Conservation (phyloP, 2,888 invertebrate genomes). For the Teleiodes luculella region DNA sequence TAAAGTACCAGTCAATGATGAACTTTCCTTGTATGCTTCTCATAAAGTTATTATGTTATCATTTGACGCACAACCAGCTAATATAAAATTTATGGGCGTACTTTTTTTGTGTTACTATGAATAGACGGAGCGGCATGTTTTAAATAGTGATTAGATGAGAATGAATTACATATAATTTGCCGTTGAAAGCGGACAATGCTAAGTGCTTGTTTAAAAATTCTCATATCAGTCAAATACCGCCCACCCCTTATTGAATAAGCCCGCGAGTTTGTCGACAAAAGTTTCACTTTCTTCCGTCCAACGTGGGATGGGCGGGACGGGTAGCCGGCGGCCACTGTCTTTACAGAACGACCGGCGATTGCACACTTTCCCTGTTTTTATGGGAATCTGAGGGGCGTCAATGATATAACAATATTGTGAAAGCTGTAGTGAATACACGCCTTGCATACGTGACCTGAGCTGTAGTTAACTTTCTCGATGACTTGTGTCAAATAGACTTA, state of each 20-base stretch:
- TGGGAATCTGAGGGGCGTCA: slow-evolving; percentile 62
- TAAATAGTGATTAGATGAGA: background rate
- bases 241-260: slow-evolving; percentile 29
- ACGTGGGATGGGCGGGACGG: slow-evolving; percentile 67
- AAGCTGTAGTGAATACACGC: slow-evolving; percentile 34
- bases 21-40: too few relatives aligned
- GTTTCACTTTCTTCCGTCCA: slow-evolving; percentile 69
- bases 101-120: background rate
- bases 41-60: too few relatives aligned
- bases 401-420: slow-evolving; percentile 56
- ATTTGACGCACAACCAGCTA: background rate
- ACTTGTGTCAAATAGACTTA: slow-evolving; percentile 2
- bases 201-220: slow-evolving; percentile 9
- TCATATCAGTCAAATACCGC: slow-evolving; percentile 20
- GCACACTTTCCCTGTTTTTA: slow-evolving; percentile 76
- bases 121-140: background rate
- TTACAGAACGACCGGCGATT: slow-evolving; percentile 51
- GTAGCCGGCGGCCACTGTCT: slow-evolving; percentile 49
- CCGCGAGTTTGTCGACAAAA: slow-evolving; percentile 40
- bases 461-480: slow-evolving; percentile 10
- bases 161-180: slow-evolving; percentile 1
- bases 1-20: too few relatives aligned
- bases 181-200: slow-evolving; percentile 4
- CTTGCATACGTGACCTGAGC: slow-evolving; percentile 27
- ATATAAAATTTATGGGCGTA: background rate